Conservation (phyloP, 2,113 vertebrate species). For the Labrus mixtus region DNA sequence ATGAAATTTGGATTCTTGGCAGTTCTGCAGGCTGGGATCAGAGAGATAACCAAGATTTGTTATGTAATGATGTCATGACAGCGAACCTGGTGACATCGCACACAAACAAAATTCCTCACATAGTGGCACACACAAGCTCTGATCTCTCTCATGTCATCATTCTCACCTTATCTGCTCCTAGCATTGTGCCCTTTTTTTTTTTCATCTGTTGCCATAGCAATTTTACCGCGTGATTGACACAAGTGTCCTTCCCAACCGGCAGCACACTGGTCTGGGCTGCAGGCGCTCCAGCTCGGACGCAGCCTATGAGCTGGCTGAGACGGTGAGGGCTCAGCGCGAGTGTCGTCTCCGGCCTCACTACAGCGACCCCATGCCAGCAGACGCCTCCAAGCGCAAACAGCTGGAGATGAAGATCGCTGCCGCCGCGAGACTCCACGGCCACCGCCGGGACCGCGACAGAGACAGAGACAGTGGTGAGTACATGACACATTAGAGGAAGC, state of each 20-base stretch:
- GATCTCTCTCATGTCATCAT: conserved; percentile 17
- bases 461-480: conserved; percentile 83
- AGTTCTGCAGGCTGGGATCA: conserved; percentile 38
- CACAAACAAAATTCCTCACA: conserved; percentile 11
- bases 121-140: background rate
- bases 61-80: conserved; percentile 56
- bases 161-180: background rate
- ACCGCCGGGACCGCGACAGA: conserved; percentile 85
- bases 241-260: conserved; percentile 54
- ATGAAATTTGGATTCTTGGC: conserved; percentile 53
- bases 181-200: conserved; percentile 20
- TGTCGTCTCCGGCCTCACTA: conserved; percentile 90
- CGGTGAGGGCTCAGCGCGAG: conserved; percentile 88
- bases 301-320: conserved; percentile 85
- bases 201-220: conserved; percentile 63
- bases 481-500: background rate
- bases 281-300: conserved; percentile 90
- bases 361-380: conserved; percentile 90
- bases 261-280: conserved; percentile 82
- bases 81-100: conserved; percentile 3
- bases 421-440: conserved; percentile 85
- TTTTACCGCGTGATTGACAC: conserved; percentile 55
- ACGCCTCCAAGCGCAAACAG: conserved; percentile 91
- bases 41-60: conserved; percentile 45
- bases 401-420: conserved; percentile 93